Percentiles rank a stretch among this genome's conserved stretches.
phyloP scores from a whole-genome alignment of 2,113 vertebrate species.

The Microcebus murinus region DNA sequence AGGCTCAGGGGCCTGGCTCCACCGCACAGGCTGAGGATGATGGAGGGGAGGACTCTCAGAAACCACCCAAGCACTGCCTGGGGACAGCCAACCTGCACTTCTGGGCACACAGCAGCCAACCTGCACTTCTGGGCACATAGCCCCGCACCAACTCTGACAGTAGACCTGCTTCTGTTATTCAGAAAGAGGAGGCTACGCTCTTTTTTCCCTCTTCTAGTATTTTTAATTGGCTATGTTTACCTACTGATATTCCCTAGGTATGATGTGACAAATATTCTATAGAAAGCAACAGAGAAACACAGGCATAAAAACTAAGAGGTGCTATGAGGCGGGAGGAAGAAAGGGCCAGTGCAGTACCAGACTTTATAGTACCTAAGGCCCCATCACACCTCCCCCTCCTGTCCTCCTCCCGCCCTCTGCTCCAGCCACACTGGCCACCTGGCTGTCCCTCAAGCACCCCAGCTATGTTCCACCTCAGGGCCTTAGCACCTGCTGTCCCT shows the following conservation, averaged over 20 bases:
- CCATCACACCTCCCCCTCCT: not conserved
- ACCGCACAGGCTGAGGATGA: not conserved
- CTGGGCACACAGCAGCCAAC: accelerated
- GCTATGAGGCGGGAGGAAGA: not conserved
- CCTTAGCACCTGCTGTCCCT: not conserved
- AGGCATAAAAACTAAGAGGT: not conserved
- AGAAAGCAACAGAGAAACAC: not conserved
- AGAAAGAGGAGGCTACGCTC: not conserved
- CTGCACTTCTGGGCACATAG: not conserved
- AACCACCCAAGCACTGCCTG: not conserved
- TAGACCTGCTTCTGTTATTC: not conserved
- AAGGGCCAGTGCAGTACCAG: not conserved
- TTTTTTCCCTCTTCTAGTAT: not conserved
- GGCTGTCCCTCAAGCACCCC: not conserved
- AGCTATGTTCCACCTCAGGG: not conserved
- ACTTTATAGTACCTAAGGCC: not conserved
- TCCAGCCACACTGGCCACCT: not conserved
- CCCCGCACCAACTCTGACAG: accelerated
- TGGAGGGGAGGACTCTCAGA: not conserved
- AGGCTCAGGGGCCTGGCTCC: not conserved
- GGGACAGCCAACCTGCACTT: too few relatives aligned
- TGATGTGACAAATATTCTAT: not conserved
- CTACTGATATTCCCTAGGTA: not conserved
- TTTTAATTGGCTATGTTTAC: not conserved
- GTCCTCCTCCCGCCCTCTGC: not conserved